phyloP scores from a whole-genome alignment of 2,888 invertebrate species.

The Phengaris arion region DNA sequence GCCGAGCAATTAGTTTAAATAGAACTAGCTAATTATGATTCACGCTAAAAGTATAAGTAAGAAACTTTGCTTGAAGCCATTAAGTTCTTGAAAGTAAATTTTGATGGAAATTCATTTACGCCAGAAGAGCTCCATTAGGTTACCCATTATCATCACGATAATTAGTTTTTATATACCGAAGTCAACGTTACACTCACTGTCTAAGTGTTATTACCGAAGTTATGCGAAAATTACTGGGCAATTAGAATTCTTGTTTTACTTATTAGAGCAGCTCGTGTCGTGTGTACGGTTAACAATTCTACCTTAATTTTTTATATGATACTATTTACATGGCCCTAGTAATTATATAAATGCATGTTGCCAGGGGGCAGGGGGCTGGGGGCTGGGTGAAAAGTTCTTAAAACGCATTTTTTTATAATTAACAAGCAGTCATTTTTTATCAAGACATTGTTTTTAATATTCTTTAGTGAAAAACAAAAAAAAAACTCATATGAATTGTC shows the following conservation, averaged over 20 bases:
- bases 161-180: slow-evolving; percentile 15
- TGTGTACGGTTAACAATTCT: no score
- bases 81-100: slow-evolving; percentile 13
- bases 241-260: background rate
- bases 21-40: slow-evolving; percentile 9
- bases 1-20: slow-evolving; percentile 6
- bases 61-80: background rate
- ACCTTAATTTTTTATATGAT: no score
- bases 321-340: no score
- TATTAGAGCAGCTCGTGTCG: no score
- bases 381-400: no score
- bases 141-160: background rate
- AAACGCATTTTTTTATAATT: no score
- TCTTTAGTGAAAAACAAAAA: no score
- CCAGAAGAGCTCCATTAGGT: background rate
- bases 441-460: no score
- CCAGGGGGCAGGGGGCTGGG: no score
- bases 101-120: slow-evolving; percentile 15
- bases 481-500: no score
- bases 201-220: slow-evolving; percentile 3
- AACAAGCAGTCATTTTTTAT: no score
- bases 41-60: slow-evolving; percentile 12
- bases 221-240: background rate
- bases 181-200: background rate
- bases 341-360: no score